These are phyloP conservation scores for Diabrotica virgifera DNA, from an alignment of 1,140 invertebrate species.

Conservation along the genomic window DNA sequence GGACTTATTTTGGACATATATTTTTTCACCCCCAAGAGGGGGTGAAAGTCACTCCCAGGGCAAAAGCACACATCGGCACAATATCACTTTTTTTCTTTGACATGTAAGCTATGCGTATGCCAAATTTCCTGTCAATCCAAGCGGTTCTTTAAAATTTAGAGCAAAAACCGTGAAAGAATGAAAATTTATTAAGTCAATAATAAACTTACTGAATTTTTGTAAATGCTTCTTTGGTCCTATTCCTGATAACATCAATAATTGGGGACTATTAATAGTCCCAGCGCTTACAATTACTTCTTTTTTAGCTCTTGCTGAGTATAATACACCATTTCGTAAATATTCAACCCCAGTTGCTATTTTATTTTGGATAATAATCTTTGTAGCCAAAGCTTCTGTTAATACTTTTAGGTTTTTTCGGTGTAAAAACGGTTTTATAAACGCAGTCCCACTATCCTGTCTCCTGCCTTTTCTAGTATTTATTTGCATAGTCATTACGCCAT, in stretches of 20 bases:
- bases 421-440: slow-evolving; percentile 53
- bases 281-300: slow-evolving; percentile 61
- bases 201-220: slow-evolving; percentile 43
- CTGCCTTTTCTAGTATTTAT: slow-evolving; percentile 52
- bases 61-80: too few species aligned
- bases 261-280: slow-evolving; percentile 50
- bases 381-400: slow-evolving; percentile 48
- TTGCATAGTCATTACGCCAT: slow-evolving; percentile 49
- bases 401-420: slow-evolving; percentile 56
- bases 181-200: slow-evolving; percentile 38
- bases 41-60: too few species aligned
- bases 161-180: too few species aligned
- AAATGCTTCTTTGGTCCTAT: slow-evolving; percentile 56
- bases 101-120: too few species aligned
- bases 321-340: slow-evolving; percentile 47
- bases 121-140: too few species aligned
- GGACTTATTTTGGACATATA: too few species aligned
- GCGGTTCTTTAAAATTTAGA: too few species aligned
- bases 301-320: slow-evolving; percentile 45
- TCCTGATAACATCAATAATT: slow-evolving; percentile 59
- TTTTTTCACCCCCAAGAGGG: too few species aligned
- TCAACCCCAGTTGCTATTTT: slow-evolving; percentile 62
- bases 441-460: slow-evolving; percentile 56
- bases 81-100: too few species aligned
- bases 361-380: slow-evolving; percentile 55